A percentile compares a stretch with the other conserved stretches of the same genome.
Evolutionary conservation across 2,113 vertebrate species (phyloP).

Genomic region (Alaudala cheleensis): DNA sequence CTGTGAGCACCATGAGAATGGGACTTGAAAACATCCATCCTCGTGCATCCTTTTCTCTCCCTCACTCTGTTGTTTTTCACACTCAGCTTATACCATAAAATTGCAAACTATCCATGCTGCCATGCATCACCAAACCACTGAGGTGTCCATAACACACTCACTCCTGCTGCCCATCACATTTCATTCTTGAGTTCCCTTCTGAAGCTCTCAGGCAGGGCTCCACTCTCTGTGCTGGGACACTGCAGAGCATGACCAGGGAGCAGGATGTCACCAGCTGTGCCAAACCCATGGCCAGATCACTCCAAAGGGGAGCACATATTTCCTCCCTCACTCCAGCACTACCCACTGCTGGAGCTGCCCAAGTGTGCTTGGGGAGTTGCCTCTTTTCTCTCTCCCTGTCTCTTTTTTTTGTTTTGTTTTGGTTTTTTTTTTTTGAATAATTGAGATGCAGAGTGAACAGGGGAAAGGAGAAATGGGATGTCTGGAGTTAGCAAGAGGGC

Average conservation of each 20-base stretch:
- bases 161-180: background rate
- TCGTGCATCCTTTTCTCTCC: background rate
- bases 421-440: background rate
- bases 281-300: background rate
- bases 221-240: background rate
- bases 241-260: background rate
- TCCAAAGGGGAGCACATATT: background rate
- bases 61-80: background rate
- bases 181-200: background rate
- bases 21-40: background rate
- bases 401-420: background rate
- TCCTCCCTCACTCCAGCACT: background rate
- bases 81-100: background rate
- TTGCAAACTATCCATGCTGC: background rate
- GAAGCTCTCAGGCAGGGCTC: background rate
- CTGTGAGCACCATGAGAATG: background rate
- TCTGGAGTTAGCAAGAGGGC: slow-evolving; percentile 11
- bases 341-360: background rate
- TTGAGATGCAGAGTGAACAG: background rate
- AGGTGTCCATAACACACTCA: background rate
- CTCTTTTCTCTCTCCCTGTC: background rate
- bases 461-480: background rate
- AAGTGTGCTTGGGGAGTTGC: background rate
- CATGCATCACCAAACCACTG: background rate
- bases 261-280: background rate